Base-by-base conservation (phyloP, 2,113 vertebrate species). In the Hippocampus zosterae region DNA sequence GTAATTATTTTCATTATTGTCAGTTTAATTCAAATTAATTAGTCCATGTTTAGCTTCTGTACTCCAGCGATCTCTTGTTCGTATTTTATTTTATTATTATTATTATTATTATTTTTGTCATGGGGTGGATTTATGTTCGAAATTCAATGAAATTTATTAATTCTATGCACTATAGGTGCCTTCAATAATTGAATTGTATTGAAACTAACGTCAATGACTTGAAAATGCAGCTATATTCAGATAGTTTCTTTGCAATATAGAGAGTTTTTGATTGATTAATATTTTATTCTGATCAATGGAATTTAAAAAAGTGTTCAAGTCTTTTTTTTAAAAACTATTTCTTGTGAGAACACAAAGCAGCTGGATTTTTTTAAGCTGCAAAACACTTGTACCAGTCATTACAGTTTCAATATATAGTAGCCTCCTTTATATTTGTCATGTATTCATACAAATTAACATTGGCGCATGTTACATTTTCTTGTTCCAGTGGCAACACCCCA, bases 401-500 rank as follows among this genome's bases (percentile, higher is more conserved):
- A 7, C 16, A 50, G 48, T 50, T 50, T 50, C 48, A 8, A 5
- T 50, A 18, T 1, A 50, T 5, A 18, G 41, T 42, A 42, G 41
- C 11, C 15, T 50, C 13, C 8, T 25, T 25, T 12, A 27, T 25
- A 57, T 57, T 12, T 57, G 55, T 25, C 53, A 55, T 13, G 1
- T n/a, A 55, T 11, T 55, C n/a, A 23, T 11, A n/a, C n/a, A 55
- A 23, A 23, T 23, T n/a, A 41, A 21, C 10, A n/a, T n/a, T 41
- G 21, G 60, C n/a, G 21, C 10, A 15, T 42, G 16, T 13, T n/a
- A 5, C 56, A 9, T 61, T 44, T 64, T 42, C 10, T 64, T 13
- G 41, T 44, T 42, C 44, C 29, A 64, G 40, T 42, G 21, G n/a
- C 66, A 68, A 57, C 53, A 70, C 67, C 29, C 68, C 5, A 25